These are phyloP conservation scores for Cavia porcellus DNA, from an alignment of 2,113 vertebrate genomes.

Conservation along the genomic window DNA sequence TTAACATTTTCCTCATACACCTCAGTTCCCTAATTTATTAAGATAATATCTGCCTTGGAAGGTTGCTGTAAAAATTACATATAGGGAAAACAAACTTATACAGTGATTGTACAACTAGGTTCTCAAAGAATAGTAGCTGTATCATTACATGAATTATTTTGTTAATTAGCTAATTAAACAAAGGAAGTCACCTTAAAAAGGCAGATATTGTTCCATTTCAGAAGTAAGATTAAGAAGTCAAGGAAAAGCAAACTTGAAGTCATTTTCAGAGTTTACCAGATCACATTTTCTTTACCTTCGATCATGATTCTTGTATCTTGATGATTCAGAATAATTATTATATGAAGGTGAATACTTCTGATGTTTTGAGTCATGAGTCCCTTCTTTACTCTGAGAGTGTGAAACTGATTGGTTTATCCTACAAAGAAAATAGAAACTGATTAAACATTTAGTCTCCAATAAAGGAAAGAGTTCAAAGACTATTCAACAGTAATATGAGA, in stretches of 20 bases:
- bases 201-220: slow-evolving; percentile 17
- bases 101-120: neutral
- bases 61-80: slow-evolving; percentile 15
- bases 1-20: neutral
- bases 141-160: slow-evolving; percentile 45
- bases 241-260: slow-evolving; percentile 10
- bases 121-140: slow-evolving; percentile 31
- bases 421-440: slow-evolving; percentile 68
- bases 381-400: slow-evolving; percentile 83
- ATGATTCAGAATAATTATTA: slow-evolving; percentile 91
- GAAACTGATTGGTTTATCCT: slow-evolving; percentile 88
- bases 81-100: slow-evolving; percentile 4
- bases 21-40: slow-evolving; percentile 16
- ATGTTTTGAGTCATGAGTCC: slow-evolving; percentile 82
- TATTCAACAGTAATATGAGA: slow-evolving; percentile 30
- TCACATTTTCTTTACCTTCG: slow-evolving; percentile 88
- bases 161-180: slow-evolving; percentile 40
- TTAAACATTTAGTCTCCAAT: slow-evolving; percentile 63
- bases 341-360: slow-evolving; percentile 85
- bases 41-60: neutral
- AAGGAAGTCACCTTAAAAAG: slow-evolving; percentile 12
- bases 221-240: slow-evolving; percentile 36
- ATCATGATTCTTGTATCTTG: slow-evolving; percentile 90
- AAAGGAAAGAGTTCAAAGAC: slow-evolving; percentile 60
- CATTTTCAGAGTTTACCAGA: slow-evolving; percentile 40